Evolutionary conservation across 2,797 vertebrate genomes (phyloP).

Genomic region (Clarias pachynema): DNA sequence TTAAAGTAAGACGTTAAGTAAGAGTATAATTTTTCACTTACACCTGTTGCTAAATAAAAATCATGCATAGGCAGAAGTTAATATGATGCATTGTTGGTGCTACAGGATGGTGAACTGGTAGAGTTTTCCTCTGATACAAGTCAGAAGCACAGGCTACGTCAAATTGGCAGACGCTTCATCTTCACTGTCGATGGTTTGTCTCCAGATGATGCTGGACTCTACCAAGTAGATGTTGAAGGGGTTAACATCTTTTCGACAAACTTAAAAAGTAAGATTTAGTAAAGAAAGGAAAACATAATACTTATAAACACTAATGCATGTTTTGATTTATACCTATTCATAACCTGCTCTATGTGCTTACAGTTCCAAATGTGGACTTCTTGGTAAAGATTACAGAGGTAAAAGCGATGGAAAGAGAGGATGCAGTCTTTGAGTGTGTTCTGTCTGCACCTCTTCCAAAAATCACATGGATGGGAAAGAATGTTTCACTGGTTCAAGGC

Average conservation of each 20-base stretch:
- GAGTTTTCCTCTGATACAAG: slow-evolving; percentile 71
- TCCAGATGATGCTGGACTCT: slow-evolving; percentile 75
- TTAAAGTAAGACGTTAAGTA: slow-evolving; percentile 76
- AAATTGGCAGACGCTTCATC: slow-evolving; percentile 77
- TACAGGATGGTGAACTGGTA: slow-evolving; percentile 83
- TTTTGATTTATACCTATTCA: not conserved
- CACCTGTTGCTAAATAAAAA: not conserved
- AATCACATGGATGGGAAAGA: slow-evolving; percentile 81
- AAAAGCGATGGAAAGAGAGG: slow-evolving; percentile 74
- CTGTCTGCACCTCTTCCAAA: slow-evolving; percentile 74
- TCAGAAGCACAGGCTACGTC: slow-evolving; percentile 77
- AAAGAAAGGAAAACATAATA: not conserved
- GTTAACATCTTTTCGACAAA: slow-evolving; percentile 77
- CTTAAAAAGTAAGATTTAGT: slow-evolving; percentile 71
- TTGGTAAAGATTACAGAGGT: slow-evolving; percentile 76
- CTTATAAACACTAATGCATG: not conserved
- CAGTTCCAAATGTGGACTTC: slow-evolving; percentile 74
- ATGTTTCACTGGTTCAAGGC: slow-evolving; percentile 64
- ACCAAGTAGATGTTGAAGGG: slow-evolving; percentile 74
- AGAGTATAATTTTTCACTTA: not conserved
- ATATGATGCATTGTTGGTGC: slow-evolving; percentile 24
- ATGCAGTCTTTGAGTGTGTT: slow-evolving; percentile 80
- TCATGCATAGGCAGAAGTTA: not conserved
- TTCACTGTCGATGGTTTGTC: slow-evolving; percentile 72
- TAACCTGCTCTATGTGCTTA: slow-evolving; percentile 18